phyloP scores from a whole-genome alignment of 53 echinoderm and acorn worm species.

The Echinometra lucunter region DNA sequence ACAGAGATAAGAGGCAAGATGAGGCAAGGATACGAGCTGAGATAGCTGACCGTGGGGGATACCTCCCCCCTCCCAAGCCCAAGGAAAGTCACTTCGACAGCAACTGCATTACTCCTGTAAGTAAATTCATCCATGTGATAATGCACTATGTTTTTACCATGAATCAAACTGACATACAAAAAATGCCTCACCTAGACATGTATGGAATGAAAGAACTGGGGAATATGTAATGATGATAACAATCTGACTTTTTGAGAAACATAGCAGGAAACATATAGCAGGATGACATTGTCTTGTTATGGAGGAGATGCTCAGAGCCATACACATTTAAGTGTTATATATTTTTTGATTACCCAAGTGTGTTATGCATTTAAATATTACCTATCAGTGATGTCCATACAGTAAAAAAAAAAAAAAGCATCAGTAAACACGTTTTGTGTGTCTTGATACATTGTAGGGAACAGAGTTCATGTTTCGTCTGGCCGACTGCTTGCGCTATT shows the following conservation, averaged over 20 bases:
- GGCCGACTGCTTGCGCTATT: slow-evolving; percentile 96
- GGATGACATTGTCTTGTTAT: too few relatives aligned
- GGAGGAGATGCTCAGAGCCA: too few relatives aligned
- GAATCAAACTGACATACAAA: neutral
- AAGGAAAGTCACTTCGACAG: slow-evolving; percentile 92
- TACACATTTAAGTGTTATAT: too few relatives aligned
- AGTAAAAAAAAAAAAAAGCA: neutral
- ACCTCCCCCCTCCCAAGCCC: slow-evolving; percentile 84
- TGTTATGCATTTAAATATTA: too few relatives aligned
- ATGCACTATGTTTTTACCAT: neutral
- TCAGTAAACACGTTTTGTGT: too few relatives aligned
- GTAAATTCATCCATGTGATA: slow-evolving; percentile 16
- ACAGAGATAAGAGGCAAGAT: slow-evolving; percentile 90
- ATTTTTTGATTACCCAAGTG: too few relatives aligned
- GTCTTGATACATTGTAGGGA: slow-evolving; percentile 76
- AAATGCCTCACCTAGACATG: neutral
- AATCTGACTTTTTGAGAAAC: too few relatives aligned
- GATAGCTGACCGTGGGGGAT: slow-evolving; percentile 79
- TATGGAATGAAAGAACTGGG: neutral
- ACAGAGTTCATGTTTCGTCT: slow-evolving; percentile 98
- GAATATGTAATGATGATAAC: too few relatives aligned
- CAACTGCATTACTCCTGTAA: slow-evolving; percentile 97
- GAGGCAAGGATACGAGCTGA: slow-evolving; percentile 85
- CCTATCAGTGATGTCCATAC: too few relatives aligned
- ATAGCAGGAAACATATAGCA: too few relatives aligned